Evolutionary conservation across 2,888 invertebrate species (phyloP).

Genomic region (Sarcophaga variegata): DNA sequence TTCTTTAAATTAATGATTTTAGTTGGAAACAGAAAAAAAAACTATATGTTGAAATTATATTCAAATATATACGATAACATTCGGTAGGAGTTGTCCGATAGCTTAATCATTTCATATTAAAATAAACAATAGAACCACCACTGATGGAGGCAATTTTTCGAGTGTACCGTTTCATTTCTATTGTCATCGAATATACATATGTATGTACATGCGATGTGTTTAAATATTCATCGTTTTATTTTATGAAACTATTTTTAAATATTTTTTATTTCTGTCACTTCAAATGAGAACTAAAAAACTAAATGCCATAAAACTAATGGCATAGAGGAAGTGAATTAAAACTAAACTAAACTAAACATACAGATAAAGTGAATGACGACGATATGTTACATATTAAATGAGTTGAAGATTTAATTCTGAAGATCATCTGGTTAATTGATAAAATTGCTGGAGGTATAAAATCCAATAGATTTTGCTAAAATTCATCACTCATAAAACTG

Average conservation of each 20-base stretch:
- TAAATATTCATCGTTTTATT: conserved; percentile 19
- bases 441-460: conserved; percentile 32
- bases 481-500: conserved; percentile 26
- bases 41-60: too few species aligned
- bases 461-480: neutral
- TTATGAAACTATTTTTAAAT: neutral
- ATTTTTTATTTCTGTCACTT: conserved; percentile 3
- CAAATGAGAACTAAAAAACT: neutral
- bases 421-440: neutral
- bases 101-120: too few species aligned
- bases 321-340: conserved; percentile 11
- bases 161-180: neutral
- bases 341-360: neutral
- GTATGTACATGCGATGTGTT: neutral
- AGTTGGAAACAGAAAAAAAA: too few species aligned
- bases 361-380: neutral
- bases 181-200: neutral
- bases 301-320: neutral
- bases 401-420: neutral
- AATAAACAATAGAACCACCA: too few species aligned
- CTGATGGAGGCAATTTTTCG: neutral
- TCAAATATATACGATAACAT: too few species aligned
- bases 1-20: too few species aligned
- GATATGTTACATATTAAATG: conserved; percentile 44
- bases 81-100: too few species aligned